These are phyloP conservation scores for Phragmatobia fuliginosa DNA, from an alignment of 2,888 invertebrate genomes.

Conservation along the genomic window DNA sequence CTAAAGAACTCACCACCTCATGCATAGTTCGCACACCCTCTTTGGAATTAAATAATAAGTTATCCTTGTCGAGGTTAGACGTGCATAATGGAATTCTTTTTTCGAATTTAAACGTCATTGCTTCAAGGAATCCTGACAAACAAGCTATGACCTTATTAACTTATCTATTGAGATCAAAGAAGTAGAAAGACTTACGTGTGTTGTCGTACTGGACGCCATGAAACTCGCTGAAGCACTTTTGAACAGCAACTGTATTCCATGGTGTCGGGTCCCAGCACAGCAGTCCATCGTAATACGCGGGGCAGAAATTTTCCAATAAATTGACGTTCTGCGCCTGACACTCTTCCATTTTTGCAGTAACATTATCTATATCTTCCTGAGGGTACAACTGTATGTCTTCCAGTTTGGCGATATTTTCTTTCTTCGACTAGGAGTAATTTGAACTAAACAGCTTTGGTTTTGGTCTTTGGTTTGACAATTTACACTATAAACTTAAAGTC, in stretches of 20 bases:
- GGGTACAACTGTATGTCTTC: slow-evolving; percentile 77
- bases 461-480: slow-evolving; percentile 61
- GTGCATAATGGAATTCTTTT: not conserved
- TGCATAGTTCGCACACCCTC: not conserved
- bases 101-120: not conserved
- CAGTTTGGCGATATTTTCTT: slow-evolving; percentile 72
- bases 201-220: slow-evolving; percentile 93
- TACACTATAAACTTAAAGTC: slow-evolving; percentile 57
- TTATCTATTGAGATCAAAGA: slow-evolving; percentile 15
- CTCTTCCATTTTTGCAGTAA: slow-evolving; percentile 69
- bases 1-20: not conserved
- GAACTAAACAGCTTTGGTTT: slow-evolving; percentile 60
- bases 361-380: slow-evolving; percentile 73
- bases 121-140: slow-evolving; percentile 2
- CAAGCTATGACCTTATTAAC: slow-evolving; percentile 13
- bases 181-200: slow-evolving; percentile 89
- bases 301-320: slow-evolving; percentile 82
- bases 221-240: slow-evolving; percentile 93
- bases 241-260: slow-evolving; percentile 88
- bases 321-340: slow-evolving; percentile 71
- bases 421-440: slow-evolving; percentile 60
- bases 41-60: not conserved
- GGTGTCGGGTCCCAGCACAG: slow-evolving; percentile 95
- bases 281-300: slow-evolving; percentile 90
- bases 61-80: not conserved